Conservation (phyloP, 2,888 invertebrate species). For the Abrostola triplasia region DNA sequence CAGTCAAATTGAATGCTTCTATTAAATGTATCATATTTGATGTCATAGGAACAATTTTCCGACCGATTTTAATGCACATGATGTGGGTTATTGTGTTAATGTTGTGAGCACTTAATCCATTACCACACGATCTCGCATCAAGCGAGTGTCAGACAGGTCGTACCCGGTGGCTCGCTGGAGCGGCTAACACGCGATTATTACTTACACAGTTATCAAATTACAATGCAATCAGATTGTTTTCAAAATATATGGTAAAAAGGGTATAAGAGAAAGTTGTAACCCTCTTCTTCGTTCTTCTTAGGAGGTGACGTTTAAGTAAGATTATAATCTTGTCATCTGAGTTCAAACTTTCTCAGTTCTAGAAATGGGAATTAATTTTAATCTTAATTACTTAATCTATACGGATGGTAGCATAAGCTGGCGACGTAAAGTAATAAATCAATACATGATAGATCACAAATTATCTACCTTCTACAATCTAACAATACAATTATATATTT, state of each 20-base stretch:
- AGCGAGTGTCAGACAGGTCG: conserved; percentile 51
- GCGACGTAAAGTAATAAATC: too few relatives aligned
- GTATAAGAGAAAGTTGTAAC: neutral
- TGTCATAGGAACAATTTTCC: conserved; percentile 69
- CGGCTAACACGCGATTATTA: conserved; percentile 17
- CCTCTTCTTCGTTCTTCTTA: neutral
- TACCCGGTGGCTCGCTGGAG: conserved; percentile 9
- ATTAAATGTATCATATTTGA: conserved; percentile 58
- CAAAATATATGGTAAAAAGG: neutral
- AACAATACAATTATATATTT: too few relatives aligned
- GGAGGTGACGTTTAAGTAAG: neutral
- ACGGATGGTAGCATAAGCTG: too few relatives aligned
- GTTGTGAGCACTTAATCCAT: conserved; percentile 75
- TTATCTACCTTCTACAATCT: too few relatives aligned
- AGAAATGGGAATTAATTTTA: too few relatives aligned
- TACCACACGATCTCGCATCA: conserved; percentile 65
- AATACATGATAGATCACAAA: too few relatives aligned
- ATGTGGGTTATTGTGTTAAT: conserved; percentile 84
- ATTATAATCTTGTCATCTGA: neutral
- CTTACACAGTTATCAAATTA: conserved; percentile 12
- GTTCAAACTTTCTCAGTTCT: too few relatives aligned
- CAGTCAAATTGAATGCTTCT: conserved; percentile 24
- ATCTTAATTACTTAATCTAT: too few relatives aligned
- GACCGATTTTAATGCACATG: conserved; percentile 69
- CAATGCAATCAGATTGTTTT: neutral